Evolutionary conservation across 2,797 vertebrate genomes (phyloP), one percentile per base, ranked within the genome.

Genomic region (Chelmon rostratus): DNA sequence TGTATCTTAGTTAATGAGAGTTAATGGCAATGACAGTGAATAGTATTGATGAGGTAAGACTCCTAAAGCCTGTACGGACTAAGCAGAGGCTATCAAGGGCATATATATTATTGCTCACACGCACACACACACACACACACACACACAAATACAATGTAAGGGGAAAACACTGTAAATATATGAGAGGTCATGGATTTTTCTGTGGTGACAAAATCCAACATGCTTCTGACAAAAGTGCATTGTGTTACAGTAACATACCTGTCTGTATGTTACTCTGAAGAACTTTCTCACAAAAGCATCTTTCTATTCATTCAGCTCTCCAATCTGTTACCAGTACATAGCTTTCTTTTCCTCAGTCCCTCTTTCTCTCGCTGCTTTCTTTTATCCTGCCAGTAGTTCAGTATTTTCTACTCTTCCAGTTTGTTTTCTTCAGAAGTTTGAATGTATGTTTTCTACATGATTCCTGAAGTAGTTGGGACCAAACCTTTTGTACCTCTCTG

Each of bases 361-460:
- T 83, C 42, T 81, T 79, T 84, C 66, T 83, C 64, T 67, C 44
- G 35, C 38, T 58, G 62, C 47, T 73, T 87, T 76, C 37, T 79
- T 76, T 78, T 44, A 23, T 76, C 69, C 28, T 74, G 53, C 35
- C 38, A 62, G 54, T 77, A 25, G 58, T 87, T 81, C 44, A 35
- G 53, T 74, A 25, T 87, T 87, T 91, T 92, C 62, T 90, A 81
- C 77, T 96, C 94, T 93, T 78, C 92, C 92, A 79, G 76, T 93
- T 93, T 92, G 82, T 94, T 96, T 88, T 95, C 93, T 94, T 95
- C 94, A 94, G 93, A 96, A 89, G 91, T 95, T 82, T 96, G 96
- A 98, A 97, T 98, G 97, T 98, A 96, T 95, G 94, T 97, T 96
- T 97, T 93, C 95, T 95, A 96, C 96, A 95, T 87, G 91, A 95